Base-by-base conservation (phyloP, 2,797 vertebrate species). In the Malacoraja senta region DNA sequence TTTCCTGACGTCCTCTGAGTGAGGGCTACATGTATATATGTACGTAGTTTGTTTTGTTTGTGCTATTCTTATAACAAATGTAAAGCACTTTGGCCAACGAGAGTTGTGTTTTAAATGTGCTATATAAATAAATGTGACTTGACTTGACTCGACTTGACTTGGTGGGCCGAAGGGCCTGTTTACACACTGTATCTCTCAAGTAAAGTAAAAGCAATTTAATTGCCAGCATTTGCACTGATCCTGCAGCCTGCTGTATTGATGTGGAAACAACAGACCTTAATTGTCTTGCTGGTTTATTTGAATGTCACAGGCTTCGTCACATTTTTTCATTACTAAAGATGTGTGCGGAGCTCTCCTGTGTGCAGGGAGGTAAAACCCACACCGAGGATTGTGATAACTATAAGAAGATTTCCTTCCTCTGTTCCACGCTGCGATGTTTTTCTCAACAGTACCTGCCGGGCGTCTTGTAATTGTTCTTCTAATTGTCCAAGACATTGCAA, bases 401-500 rank as follows among this genome's bases (percentile, higher is more conserved):
- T 32, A 26, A 86, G 29, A 65, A 15, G 58, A 65, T 6, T n/a
- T 17, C 3, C n/a, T 32, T 21, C 29, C 12, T 86, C 83, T 86
- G n/a, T 65, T 61, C 61, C 1, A 65, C 8, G 83, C 83, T 17
- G 26, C 13, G 58, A 29, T 86, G 61, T 4, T 63, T 86, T 32
- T 2, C 58, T 32, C n/a, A 8, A 61, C 32, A 65, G 61, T 61
- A 17, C 29, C 58, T 65, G 83, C 83, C 83, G 65, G 32, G 6
- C 1, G 7, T 86, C 1, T 65, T 86, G 83, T 61, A 65, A 32
- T 65, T 86, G 29, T 86, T 29, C n/a, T 65, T 32, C 83, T 65
- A 86, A 86, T 86, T 86, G 83, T 65, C 83, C 61, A 65, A 86
- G 15, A 19, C 83, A 86, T 63, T 65, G 29, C 15, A 61, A 86